Evolutionary conservation across 1,140 invertebrate genomes (phyloP).

Genomic region (Diuraphis noxia): DNA sequence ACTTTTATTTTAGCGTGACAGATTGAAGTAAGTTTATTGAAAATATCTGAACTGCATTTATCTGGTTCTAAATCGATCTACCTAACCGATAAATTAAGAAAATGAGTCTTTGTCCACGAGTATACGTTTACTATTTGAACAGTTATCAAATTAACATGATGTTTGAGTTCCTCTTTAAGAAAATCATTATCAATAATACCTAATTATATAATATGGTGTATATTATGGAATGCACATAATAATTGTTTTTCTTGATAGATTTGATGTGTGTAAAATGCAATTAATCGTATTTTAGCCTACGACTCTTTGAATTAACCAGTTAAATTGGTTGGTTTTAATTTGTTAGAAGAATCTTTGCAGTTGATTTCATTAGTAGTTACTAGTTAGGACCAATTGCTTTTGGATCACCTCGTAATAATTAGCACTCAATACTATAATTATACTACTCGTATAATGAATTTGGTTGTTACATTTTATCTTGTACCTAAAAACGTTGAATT

Average conservation of each 20-base stretch:
- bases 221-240: too few species aligned
- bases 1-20: not conserved
- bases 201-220: too few species aligned
- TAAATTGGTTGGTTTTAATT: not conserved
- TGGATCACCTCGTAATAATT: not conserved
- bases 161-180: not conserved
- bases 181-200: not conserved
- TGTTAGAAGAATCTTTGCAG: not conserved
- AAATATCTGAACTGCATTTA: not conserved
- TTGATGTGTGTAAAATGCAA: not conserved
- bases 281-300: not conserved
- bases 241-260: too few species aligned
- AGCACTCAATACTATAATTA: rapidly evolving
- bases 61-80: not conserved
- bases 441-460: not conserved
- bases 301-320: not conserved
- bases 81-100: not conserved
- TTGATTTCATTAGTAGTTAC: not conserved
- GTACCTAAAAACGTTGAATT: not conserved
- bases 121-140: not conserved
- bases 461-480: not conserved
- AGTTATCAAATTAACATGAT: not conserved
- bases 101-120: not conserved
- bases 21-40: not conserved
- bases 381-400: not conserved